Base-by-base conservation (phyloP, 2,797 vertebrate species). In the Euphonia xanthogaster region DNA sequence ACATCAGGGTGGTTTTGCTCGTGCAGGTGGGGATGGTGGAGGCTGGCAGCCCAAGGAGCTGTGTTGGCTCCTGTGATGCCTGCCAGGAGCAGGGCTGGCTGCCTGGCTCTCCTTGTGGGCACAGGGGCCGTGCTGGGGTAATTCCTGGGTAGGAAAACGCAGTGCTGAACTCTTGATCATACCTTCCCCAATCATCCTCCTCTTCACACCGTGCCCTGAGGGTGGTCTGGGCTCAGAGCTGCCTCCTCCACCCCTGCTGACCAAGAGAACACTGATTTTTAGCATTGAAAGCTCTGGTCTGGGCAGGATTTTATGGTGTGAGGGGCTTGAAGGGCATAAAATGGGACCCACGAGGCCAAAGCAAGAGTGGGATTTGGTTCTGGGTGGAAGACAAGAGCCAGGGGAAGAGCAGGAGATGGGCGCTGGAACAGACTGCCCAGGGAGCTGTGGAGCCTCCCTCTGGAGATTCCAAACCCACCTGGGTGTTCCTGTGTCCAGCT, bases 161-260 rank as follows among this genome's bases (percentile, higher is more conserved):
- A 12, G 58, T 0, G 60, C 39, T 45, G 54, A 75, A 51, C 0
- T 2, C 44, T 7, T 0, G 27, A 8, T 66, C 5, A 0, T 0
- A 13, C 39, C 51, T 84, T n/a, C 37, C 53, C 28, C 13, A 4
- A 12, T 14, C 37, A 1, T 47, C 27, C 60, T 47, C 51, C 0
- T 0, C 4, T 0, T 58, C 8, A 0, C 50, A 3, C 22, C 0
- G 0, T 23, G 39, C 14, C 42, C 71, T 50, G 50, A 31, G 4
- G 3, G 15, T 4, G 51, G 16, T 10, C 54, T 58, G 0, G 0
- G 47, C 60, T 73, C 62, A 24, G 58, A 14, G 54, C 50, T 27
- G 51, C 73, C 54, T 50, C 50, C 61, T 83, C 27, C 1, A 0
- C 3, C 75, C n/a, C 66, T 20, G 31, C 70, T 30, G 31, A 22